phyloP scores from a whole-genome alignment of 2,113 vertebrate genomes.

The Addax nasomaculatus region DNA sequence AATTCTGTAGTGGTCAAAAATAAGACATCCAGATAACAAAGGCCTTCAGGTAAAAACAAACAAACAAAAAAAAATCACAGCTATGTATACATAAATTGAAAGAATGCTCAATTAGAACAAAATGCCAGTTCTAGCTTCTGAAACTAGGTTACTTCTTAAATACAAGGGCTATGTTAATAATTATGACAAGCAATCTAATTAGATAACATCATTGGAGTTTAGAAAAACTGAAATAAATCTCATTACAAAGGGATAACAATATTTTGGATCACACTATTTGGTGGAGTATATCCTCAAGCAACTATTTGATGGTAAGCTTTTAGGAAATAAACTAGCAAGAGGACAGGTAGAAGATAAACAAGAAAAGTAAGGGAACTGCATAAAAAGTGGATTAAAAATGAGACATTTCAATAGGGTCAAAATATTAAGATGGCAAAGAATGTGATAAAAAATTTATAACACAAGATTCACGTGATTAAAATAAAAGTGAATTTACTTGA shows the following conservation, averaged over 20 bases:
- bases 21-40: neutral
- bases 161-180: neutral
- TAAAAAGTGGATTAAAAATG: neutral
- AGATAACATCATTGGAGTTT: neutral
- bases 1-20: neutral
- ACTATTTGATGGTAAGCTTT: neutral
- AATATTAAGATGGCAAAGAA: neutral
- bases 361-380: neutral
- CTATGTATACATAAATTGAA: neutral
- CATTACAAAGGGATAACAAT: neutral
- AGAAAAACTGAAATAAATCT: neutral
- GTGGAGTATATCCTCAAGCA: neutral
- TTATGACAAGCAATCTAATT: neutral
- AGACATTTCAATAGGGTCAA: neutral
- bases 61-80: neutral
- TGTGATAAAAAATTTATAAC: neutral
- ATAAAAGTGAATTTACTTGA: neutral
- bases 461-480: neutral
- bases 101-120: neutral
- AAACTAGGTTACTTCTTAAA: conserved; percentile 15
- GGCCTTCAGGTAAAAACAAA: neutral
- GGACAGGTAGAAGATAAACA: neutral
- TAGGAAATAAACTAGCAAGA: neutral
- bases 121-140: neutral
- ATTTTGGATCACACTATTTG: neutral